Percentiles rank a stretch among this genome's conserved stretches.
Conservation (phyloP, 2,888 invertebrate species). For the Agonopterix heracliana region DNA sequence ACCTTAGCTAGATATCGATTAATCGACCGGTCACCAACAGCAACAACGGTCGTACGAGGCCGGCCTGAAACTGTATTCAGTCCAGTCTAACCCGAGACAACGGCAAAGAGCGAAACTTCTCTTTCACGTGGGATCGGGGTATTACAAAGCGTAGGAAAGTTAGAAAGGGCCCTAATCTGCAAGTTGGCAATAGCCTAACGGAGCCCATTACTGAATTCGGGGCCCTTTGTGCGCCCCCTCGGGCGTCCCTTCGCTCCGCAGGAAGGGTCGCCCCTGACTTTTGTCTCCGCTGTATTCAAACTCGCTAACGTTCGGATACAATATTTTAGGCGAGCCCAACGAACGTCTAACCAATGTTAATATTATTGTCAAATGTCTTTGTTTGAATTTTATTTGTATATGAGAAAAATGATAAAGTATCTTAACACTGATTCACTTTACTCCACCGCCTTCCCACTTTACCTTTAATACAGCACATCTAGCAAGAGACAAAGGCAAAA, state of each 20-base stretch:
- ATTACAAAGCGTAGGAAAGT: constrained; percentile 23
- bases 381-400: neutral
- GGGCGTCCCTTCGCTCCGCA: constrained; percentile 32
- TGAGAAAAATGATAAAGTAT: too few species aligned
- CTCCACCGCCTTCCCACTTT: neutral
- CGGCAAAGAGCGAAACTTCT: constrained; percentile 22
- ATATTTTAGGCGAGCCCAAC: constrained; percentile 14
- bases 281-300: constrained; percentile 44
- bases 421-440: too few species aligned
- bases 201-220: constrained; percentile 50
- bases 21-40: constrained; percentile 21
- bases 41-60: constrained; percentile 4
- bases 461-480: neutral
- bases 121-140: constrained; percentile 26
- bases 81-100: constrained; percentile 9
- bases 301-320: constrained; percentile 18
- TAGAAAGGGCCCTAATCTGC: constrained; percentile 48
- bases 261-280: constrained; percentile 54
- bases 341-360: neutral
- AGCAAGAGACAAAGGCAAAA: constrained; percentile 9
- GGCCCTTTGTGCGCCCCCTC: constrained; percentile 62
- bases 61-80: neutral
- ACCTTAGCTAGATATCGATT: constrained; percentile 33
- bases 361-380: neutral
- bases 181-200: constrained; percentile 48